Evolutionary conservation across 2,797 vertebrate species (phyloP).

Genomic region (Pantherophis alleghaniensis): DNA sequence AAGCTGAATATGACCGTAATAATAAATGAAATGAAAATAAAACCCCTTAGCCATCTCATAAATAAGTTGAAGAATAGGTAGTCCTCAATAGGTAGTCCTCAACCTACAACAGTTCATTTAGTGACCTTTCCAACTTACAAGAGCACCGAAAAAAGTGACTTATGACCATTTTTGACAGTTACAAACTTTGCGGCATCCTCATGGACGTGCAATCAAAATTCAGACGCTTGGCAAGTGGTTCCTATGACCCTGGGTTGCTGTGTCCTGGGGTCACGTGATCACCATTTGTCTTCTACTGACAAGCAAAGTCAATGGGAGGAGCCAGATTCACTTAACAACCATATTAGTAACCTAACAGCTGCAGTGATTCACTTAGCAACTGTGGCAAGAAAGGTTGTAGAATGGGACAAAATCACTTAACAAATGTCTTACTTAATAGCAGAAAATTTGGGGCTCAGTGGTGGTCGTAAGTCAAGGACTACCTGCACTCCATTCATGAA

Average conservation of each 20-base stretch:
- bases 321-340: not conserved
- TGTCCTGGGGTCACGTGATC: not conserved
- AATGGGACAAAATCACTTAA: not conserved
- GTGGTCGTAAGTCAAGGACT: not conserved
- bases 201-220: not conserved
- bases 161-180: not conserved
- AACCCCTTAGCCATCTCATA: not conserved
- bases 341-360: not conserved
- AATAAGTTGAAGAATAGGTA: not conserved
- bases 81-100: not conserved
- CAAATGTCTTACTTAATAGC: not conserved
- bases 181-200: not conserved
- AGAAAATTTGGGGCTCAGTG: not conserved
- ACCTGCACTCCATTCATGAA: not conserved
- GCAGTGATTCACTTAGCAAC: not conserved
- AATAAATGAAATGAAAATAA: not conserved
- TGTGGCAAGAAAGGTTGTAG: not conserved
- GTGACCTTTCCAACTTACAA: not conserved
- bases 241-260: not conserved
- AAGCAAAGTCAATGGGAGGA: not conserved
- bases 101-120: not conserved
- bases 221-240: not conserved
- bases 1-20: not conserved
- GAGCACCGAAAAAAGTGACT: not conserved
- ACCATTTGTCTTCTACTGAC: not conserved